Base-by-base conservation (phyloP, 2,888 invertebrate species). In the Sericinus montela region DNA sequence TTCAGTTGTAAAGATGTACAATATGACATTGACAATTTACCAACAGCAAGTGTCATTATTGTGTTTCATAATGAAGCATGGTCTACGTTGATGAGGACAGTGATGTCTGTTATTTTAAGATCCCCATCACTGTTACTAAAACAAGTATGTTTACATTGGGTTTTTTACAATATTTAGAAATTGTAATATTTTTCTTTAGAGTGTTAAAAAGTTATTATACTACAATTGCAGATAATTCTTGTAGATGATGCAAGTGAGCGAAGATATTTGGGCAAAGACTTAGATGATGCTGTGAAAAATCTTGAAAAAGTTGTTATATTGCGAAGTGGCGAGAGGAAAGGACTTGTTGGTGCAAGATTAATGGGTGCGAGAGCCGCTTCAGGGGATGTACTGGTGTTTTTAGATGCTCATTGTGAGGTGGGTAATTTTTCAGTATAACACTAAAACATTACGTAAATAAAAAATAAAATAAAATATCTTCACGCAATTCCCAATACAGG, bases 61-160 rank as follows among this genome's bases (percentile, higher is more conserved):
- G 98, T 99, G 1, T 99, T 99, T 75, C 99, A 99, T 76, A 99
- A 99, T 75, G 99, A 99, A 84, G 99, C 99, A 0, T 99, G 98
- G 97, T 98, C 98, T 2, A 98, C 99, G 0, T 90, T 99, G 9
- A 88, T 99, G 64, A 90, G 99, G 46, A 99, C 98, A 0, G 94
- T 99, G 19, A 96, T 97, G 90, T 98, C 98, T 65, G 97, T 97
- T 35, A 94, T 99, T 51, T 92, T 94, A 70, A 91, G 98, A 58
- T 97, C 98, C 1, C 98, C 98, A 0, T 75, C 78, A 10, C 71
- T 90, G 51, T 80, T 98, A 35, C 78, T 99, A 92, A 95, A 81
- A 89, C 95, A 92, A 92, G 96, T 95, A 15, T 10, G 16, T 45
- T 11, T 37, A 3, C 25, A n/a, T 40, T 40, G 6, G 28, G 4